Base-by-base conservation (phyloP, 2,113 vertebrate species). In the Hydropotes inermis region DNA sequence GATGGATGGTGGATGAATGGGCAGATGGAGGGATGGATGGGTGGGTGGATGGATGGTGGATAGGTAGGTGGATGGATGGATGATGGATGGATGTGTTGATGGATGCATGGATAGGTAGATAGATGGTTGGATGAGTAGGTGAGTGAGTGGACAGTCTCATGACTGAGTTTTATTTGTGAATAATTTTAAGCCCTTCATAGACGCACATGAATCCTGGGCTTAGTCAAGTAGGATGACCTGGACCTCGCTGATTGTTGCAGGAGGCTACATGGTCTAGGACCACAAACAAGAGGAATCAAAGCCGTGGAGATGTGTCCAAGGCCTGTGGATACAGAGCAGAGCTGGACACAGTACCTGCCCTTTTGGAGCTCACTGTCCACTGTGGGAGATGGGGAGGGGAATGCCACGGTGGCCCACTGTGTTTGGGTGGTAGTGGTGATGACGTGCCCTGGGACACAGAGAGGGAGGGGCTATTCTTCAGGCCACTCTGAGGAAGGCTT, bases 301-400 rank as follows among this genome's bases (percentile, higher is more conserved):
- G 30, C 64, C 3, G 0, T 16, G 45, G 85, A 52, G 36, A 28
- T 3, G 16, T 45, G 14, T 33, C 10, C 11, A 1, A 47, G 83
- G 39, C 11, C 61, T 55, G 25, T 33, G 57, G 43, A n/a, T 43
- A 45, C 27, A 30, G 9, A 47, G 52, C 7, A 1, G 45, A 74
- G 39, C 1, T 3, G 76, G 76, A 43, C 6, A 1, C 0, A 1
- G 27, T 0, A 0, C 15, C 74, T 60, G 19, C 15, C 7, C 5
- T 47, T 54, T 9, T 1, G 60, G 8, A 33, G 30, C 45, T 55
- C 55, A 7, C 74, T 0, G 4, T 70, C 67, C 57, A 9, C 2
- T 15, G 58, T 27, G 89, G 50, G 39, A 14, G 30, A 52, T 0
- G 6, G 50, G 67, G 25, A 3, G 57, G n/a, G 23, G 11, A 54